A percentile compares a stretch with the other conserved stretches of the same genome.
These are phyloP conservation scores for Sebastes goodei DNA, from an alignment of 2,797 vertebrate species.

Conservation along the genomic window DNA sequence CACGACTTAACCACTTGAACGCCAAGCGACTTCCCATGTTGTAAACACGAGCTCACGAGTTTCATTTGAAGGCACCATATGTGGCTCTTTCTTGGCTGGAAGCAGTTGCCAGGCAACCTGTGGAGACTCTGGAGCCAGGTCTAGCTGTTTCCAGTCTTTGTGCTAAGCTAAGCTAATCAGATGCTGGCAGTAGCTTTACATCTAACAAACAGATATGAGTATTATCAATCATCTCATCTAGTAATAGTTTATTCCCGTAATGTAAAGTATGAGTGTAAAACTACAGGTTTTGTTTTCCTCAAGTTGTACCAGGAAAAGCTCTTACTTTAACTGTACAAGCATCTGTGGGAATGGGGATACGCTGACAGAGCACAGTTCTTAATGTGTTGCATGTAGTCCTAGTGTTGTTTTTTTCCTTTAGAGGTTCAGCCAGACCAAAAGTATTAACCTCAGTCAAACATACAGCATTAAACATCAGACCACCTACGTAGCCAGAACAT, in stretches of 20 bases:
- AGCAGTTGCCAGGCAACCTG: slow-evolving; percentile 5
- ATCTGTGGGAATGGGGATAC: slow-evolving; percentile 7
- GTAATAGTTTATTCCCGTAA: background rate
- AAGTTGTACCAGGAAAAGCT: slow-evolving; percentile 25
- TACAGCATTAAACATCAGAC: slow-evolving; percentile 60
- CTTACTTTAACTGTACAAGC: slow-evolving; percentile 15
- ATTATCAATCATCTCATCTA: background rate
- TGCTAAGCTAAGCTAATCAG: background rate
- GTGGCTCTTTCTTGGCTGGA: background rate
- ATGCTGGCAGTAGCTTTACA: background rate
- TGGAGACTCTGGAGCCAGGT: background rate
- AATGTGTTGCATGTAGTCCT: slow-evolving; percentile 52
- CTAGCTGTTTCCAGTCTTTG: background rate
- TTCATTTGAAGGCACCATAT: background rate
- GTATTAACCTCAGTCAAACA: slow-evolving; percentile 50
- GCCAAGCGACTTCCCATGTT: no score
- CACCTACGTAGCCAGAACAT: slow-evolving; percentile 76
- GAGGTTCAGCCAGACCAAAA: slow-evolving; percentile 63
- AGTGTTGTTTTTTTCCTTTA: slow-evolving; percentile 63
- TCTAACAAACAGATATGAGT: background rate
- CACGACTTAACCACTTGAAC: no score
- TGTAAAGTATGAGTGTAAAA: background rate
- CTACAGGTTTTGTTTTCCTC: slow-evolving; percentile 3
- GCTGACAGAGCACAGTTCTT: slow-evolving; percentile 51
- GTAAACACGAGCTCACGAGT: no score